phyloP scores from a whole-genome alignment of 2,113 vertebrate species.

The Ciconia boyciana region DNA sequence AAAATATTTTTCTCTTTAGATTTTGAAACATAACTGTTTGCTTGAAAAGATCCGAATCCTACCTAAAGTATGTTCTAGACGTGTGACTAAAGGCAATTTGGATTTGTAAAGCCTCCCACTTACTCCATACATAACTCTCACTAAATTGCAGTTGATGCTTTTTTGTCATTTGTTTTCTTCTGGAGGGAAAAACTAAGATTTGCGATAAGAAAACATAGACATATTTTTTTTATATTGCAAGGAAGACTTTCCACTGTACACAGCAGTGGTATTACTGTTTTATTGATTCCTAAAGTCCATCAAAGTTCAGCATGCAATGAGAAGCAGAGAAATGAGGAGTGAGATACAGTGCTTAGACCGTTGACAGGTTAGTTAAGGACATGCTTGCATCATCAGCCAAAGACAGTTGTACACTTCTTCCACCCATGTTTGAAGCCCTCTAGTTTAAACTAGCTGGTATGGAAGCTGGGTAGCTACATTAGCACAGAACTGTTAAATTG shows the following conservation, averaged over 20 bases:
- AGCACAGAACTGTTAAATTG: neutral
- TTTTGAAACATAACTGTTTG: neutral
- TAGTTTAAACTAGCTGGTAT: neutral
- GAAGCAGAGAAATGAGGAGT: neutral
- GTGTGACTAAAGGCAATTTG: neutral
- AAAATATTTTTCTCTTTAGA: neutral
- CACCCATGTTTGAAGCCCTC: neutral
- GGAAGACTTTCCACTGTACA: neutral
- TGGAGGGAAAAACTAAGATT: neutral
- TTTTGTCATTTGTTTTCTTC: neutral
- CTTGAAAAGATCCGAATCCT: neutral
- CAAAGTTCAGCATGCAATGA: neutral
- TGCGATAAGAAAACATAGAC: fast-evolving
- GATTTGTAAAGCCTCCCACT: neutral
- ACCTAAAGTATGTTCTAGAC: neutral
- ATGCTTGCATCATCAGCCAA: neutral
- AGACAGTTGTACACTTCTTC: neutral
- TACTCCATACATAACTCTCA: neutral
- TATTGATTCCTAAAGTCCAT: neutral
- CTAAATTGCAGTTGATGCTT: neutral
- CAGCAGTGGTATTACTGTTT: neutral
- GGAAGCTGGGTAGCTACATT: neutral
- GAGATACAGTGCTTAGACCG: neutral
- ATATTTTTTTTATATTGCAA: neutral
- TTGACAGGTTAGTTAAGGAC: neutral